Evolutionary conservation across 2,888 invertebrate genomes (phyloP).

Genomic region (Melinopterus prodromus): DNA sequence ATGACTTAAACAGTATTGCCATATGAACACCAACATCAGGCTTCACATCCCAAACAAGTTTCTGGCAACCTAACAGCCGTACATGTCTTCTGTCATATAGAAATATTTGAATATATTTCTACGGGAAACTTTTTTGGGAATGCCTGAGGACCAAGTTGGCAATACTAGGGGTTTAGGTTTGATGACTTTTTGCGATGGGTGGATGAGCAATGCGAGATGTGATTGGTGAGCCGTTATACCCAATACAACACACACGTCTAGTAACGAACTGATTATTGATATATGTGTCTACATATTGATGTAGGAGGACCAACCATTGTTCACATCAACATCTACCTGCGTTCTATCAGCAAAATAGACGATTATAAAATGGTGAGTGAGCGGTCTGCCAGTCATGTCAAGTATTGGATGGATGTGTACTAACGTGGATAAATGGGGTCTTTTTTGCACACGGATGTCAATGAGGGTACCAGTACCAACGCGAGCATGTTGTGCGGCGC

Average conservation of each 20-base stretch:
- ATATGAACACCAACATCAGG: background rate
- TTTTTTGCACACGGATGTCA: conserved; percentile 55
- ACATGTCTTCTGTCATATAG: too few relatives aligned
- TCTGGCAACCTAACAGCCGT: too few relatives aligned
- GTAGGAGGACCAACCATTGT: conserved; percentile 88
- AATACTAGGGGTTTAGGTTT: background rate
- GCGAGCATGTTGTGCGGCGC: conserved; percentile 57
- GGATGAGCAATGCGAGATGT: conserved; percentile 57
- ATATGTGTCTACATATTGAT: conserved; percentile 44
- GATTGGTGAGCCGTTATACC: conserved; percentile 56
- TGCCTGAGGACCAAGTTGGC: background rate
- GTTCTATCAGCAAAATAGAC: conserved; percentile 98
- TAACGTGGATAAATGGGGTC: conserved; percentile 52
- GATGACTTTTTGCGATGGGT: background rate
- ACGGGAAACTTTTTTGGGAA: too few relatives aligned
- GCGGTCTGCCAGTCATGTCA: conserved; percentile 61
- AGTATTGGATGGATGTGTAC: conserved; percentile 55
- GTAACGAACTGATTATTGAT: conserved; percentile 44
- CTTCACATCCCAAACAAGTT: too few relatives aligned
- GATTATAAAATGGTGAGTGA: conserved; percentile 98
- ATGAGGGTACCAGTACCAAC: conserved; percentile 61
- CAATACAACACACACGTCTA: background rate
- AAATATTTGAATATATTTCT: too few relatives aligned
- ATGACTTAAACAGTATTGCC: background rate
- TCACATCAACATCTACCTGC: conserved; percentile 93